Base-by-base conservation (phyloP, 2,113 vertebrate genomes). In the Epinephelus lanceolatus region DNA sequence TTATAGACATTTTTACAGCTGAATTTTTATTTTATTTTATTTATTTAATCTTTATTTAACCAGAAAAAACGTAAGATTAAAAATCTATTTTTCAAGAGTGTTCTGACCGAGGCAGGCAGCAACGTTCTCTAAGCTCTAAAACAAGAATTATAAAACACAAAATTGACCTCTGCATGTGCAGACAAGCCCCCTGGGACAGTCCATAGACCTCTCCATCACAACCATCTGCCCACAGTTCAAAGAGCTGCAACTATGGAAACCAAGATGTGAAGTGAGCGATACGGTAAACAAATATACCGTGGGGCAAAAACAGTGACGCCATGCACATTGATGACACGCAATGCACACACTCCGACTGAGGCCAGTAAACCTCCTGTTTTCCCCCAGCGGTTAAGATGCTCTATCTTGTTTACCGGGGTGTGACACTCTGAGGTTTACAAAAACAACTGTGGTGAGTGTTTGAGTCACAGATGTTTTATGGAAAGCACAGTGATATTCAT, bases 361-460 rank as follows among this genome's bases (percentile, higher is more conserved):
- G 69, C 18, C 74, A 83, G 80, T 61, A 42, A 76, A 86, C 81
- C 91, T 94, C 93, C 80, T 90, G 87, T 89, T 87, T 71, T 57
- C 11, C 78, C 76, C 78, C 65, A 27, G 71, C 59, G 85, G 85
- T 85, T 83, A 27, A 81, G 90, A 93, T 86, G 45, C 59, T 73
- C 79, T 74, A 89, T 90, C 89, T 88, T 86, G 89, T 91, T 90
- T 89, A 89, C 73, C 61, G 57, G 90, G 86, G 88, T 63, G 86
- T 86, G 86, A 88, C 86, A 79, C 59, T 67, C 19, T 62, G 27
- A 76, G 42, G 12, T 11, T 30, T 21, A 63, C 0, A 75, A 81
- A 75, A 89, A 84, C 65, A 83, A 88, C 73, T 67, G 42, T 25
- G 65, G 30, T 1, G 10, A 68, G 57, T 23, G 27, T 18, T 23